A percentile compares a stretch with the other conserved stretches of the same genome.
phyloP scores from a whole-genome alignment of 2,797 vertebrate species.

The Melanotaenia maccullochi region DNA sequence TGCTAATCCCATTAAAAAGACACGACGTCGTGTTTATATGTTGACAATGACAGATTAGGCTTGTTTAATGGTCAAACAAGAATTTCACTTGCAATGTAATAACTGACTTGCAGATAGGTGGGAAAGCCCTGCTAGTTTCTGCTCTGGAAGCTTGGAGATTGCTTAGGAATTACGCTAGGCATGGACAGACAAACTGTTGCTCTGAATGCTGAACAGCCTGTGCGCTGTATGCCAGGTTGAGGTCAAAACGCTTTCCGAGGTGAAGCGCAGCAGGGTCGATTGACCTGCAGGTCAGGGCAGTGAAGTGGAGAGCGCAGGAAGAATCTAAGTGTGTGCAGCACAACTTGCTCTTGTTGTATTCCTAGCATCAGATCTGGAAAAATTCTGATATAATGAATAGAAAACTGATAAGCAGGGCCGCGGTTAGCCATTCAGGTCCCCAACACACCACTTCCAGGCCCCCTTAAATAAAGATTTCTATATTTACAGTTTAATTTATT shows the following conservation, averaged over 20 bases:
- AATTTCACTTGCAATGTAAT: constrained; percentile 10
- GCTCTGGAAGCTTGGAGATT: constrained; percentile 18
- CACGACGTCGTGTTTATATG: neutral
- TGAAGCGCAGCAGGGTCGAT: constrained; percentile 32
- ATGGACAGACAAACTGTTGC: neutral
- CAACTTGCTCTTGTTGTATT: neutral
- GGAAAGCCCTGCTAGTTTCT: constrained; percentile 1
- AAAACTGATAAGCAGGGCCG: neutral
- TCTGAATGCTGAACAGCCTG: constrained; percentile 42
- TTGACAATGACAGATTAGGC: constrained; percentile 25
- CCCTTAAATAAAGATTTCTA: too few species aligned
- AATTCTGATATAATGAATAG: neutral
- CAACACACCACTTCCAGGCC: too few species aligned
- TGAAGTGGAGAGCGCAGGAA: constrained; percentile 25
- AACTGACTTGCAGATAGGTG: constrained; percentile 16
- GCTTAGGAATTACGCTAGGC: constrained; percentile 10
- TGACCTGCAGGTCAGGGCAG: constrained; percentile 39
- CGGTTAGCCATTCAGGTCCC: too few species aligned
- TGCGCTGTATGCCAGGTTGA: constrained; percentile 20
- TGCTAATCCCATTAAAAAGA: neutral
- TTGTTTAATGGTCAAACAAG: constrained; percentile 30
- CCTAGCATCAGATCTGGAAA: too few species aligned
- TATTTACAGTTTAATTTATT: too few species aligned
- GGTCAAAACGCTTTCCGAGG: constrained; percentile 61
- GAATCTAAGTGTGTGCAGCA: constrained; percentile 1